Conservation (phyloP, 1,140 invertebrate genomes). For the Danaus plexippus region DNA sequence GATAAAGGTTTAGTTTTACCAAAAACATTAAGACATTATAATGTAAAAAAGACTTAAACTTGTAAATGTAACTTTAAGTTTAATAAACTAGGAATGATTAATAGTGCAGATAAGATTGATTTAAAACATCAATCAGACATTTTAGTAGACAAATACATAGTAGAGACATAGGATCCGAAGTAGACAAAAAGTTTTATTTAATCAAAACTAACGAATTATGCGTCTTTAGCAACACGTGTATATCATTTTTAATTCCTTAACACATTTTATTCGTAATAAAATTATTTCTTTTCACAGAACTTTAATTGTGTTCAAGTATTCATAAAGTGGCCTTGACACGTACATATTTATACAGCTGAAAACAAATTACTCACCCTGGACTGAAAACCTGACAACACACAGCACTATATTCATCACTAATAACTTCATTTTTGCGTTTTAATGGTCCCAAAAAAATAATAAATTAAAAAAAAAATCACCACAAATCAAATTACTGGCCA, state of each 20-base stretch:
- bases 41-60: too few relatives aligned
- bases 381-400: slow-evolving; percentile 24
- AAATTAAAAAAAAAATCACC: slow-evolving; percentile 4
- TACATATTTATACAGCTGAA: slow-evolving; percentile 11
- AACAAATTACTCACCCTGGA: slow-evolving; percentile 27
- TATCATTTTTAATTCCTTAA: not conserved
- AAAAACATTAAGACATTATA: too few relatives aligned
- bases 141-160: too few relatives aligned
- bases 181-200: not conserved
- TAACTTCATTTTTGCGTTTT: slow-evolving; percentile 30
- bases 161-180: not conserved
- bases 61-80: too few relatives aligned
- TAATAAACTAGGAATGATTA: too few relatives aligned
- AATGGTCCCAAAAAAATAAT: not conserved
- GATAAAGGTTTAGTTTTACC: too few relatives aligned
- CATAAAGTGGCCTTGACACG: not conserved
- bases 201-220: slow-evolving; percentile 1
- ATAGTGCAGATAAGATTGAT: too few relatives aligned
- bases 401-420: slow-evolving; percentile 32
- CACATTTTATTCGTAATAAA: not conserved
- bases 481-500: slow-evolving; percentile 3
- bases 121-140: too few relatives aligned
- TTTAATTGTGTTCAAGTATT: not conserved
- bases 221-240: not conserved
- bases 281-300: not conserved